Evolutionary conservation across 2,888 invertebrate species (phyloP).

Genomic region (Caenorhabditis sp.): DNA sequence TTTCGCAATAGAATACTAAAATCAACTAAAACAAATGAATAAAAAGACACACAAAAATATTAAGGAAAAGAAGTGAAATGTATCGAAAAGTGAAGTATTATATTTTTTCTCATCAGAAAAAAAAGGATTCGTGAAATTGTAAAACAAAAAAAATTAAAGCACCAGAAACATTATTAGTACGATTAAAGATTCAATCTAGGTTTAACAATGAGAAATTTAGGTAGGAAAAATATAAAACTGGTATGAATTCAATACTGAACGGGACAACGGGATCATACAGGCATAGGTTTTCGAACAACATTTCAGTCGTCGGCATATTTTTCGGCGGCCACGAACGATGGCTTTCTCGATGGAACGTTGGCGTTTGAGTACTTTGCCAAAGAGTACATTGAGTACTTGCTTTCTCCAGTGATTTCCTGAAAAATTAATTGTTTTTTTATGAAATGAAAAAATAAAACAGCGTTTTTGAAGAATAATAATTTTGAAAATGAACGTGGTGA

Average conservation of each 20-base stretch:
- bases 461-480: no score
- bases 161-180: constrained; percentile 8
- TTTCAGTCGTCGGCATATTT: constrained; percentile 41
- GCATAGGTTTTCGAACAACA: neutral
- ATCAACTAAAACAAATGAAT: neutral
- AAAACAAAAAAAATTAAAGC: constrained; percentile 5
- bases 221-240: neutral
- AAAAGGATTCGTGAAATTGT: no score
- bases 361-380: constrained; percentile 38
- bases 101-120: no score
- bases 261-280: no score
- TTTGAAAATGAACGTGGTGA: no score
- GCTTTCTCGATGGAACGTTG: constrained; percentile 7
- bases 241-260: neutral
- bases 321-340: constrained; percentile 43
- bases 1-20: neutral
- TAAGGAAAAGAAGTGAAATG: neutral
- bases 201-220: neutral
- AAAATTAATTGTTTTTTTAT: neutral
- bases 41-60: neutral
- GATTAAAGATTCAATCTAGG: neutral
- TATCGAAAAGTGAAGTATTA: neutral
- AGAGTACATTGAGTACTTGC: constrained; percentile 62
- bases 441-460: no score
- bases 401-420: constrained; percentile 66